These are phyloP conservation scores for Ceratosolen solmsi DNA, from an alignment of 1,140 invertebrate genomes.

Conservation along the genomic window DNA sequence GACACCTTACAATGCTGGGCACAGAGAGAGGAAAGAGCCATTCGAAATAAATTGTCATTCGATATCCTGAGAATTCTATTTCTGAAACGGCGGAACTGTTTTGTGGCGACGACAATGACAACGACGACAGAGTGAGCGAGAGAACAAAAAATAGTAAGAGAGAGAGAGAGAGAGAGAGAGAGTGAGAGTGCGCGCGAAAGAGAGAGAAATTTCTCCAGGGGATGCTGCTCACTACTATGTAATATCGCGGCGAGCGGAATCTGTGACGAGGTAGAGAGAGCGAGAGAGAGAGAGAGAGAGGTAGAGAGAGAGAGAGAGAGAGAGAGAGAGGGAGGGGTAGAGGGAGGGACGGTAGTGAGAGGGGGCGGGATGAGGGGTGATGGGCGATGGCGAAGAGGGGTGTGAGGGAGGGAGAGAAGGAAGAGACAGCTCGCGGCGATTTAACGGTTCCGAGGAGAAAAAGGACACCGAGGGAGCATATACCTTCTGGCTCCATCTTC, in stretches of 20 bases:
- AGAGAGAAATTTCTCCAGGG: neutral
- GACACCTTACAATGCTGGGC: slow-evolving; percentile 47
- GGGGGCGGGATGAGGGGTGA: too few species aligned
- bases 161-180: neutral
- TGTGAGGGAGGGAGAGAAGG: neutral
- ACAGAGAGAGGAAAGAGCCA: slow-evolving; percentile 52
- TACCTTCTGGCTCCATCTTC: slow-evolving; percentile 5
- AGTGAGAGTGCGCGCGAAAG: neutral
- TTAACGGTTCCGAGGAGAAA: slow-evolving; percentile 40
- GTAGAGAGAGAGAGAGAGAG: neutral
- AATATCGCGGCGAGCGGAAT: slow-evolving; percentile 4
- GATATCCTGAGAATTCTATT: slow-evolving; percentile 73
- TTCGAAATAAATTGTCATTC: slow-evolving; percentile 72
- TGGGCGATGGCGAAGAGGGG: neutral
- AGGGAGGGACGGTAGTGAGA: neutral
- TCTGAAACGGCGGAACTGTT: slow-evolving; percentile 58
- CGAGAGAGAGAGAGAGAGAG: too few species aligned
- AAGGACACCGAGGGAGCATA: slow-evolving; percentile 10
- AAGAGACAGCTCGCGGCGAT: slow-evolving; percentile 24
- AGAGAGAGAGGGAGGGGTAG: neutral
- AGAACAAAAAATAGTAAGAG: neutral
- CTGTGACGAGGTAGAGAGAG: neutral
- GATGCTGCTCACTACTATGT: neutral
- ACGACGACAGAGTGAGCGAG: neutral
- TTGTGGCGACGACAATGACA: slow-evolving; percentile 59